These are phyloP conservation scores for Puntigrus tetrazona DNA, from an alignment of 2,113 vertebrate genomes.

Conservation along the genomic window DNA sequence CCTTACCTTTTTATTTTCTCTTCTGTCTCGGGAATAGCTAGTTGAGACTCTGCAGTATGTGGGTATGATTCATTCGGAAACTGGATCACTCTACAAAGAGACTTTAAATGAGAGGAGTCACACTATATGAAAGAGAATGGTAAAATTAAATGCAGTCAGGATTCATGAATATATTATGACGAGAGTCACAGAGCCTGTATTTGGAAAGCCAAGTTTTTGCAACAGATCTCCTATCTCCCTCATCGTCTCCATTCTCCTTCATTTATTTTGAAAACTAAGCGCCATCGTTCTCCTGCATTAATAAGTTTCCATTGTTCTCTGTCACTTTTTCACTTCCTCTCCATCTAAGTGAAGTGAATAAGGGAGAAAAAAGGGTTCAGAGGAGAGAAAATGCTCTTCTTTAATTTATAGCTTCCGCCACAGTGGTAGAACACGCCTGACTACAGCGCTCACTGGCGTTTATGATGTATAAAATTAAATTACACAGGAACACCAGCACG, in stretches of 20 bases:
- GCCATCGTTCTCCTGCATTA: slow-evolving; percentile 62
- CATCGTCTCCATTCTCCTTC: slow-evolving; percentile 40
- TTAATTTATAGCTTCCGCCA: slow-evolving; percentile 72
- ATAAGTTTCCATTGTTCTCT: slow-evolving; percentile 62
- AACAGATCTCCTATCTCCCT: slow-evolving; percentile 33
- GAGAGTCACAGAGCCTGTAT: slow-evolving; percentile 40
- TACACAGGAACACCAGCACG: slow-evolving; percentile 66
- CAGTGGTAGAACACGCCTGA: slow-evolving; percentile 65
- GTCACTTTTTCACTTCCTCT: slow-evolving; percentile 46
- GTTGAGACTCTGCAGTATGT: background rate
- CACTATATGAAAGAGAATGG: slow-evolving; percentile 55
- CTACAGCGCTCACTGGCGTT: slow-evolving; percentile 72
- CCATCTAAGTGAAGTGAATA: slow-evolving; percentile 66
- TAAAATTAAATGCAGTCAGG: slow-evolving; percentile 49
- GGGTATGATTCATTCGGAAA: slow-evolving; percentile 11
- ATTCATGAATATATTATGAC: slow-evolving; percentile 43
- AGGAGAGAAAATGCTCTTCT: slow-evolving; percentile 68
- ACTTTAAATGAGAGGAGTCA: slow-evolving; percentile 44
- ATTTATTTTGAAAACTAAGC: slow-evolving; percentile 62
- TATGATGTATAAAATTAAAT: slow-evolving; percentile 81
- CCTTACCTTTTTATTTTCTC: background rate
- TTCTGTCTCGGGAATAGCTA: background rate
- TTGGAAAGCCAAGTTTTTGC: slow-evolving; percentile 50
- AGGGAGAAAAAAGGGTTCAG: slow-evolving; percentile 57
- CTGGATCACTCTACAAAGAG: slow-evolving; percentile 38